Conservation (phyloP, 2,113 vertebrate genomes). For the Sturnira hondurensis region DNA sequence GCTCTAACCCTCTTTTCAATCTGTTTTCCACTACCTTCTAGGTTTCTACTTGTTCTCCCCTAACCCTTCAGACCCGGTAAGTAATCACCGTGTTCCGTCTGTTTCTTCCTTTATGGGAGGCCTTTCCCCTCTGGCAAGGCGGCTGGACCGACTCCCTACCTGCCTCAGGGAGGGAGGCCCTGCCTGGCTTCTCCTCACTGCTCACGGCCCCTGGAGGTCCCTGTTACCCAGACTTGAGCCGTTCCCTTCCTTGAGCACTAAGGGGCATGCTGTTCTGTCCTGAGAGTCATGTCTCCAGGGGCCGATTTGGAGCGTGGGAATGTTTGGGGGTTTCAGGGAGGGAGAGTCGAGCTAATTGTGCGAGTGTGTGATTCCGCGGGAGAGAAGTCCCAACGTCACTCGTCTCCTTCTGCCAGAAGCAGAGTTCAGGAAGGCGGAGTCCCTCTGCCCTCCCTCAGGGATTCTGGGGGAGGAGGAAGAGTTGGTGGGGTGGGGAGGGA, state of each 20-base stretch:
- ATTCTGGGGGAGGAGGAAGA: neutral
- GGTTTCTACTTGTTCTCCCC: conserved; percentile 97
- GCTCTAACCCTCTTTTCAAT: neutral
- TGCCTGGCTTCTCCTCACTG: neutral
- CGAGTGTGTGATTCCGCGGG: neutral
- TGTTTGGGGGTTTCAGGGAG: neutral
- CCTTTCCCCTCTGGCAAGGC: neutral
- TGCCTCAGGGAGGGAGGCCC: neutral
- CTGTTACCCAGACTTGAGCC: neutral
- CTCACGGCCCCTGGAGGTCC: neutral
- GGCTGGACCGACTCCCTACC: neutral
- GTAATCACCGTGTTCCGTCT: conserved; percentile 56
- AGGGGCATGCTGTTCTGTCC: neutral
- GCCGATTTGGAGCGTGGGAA: neutral
- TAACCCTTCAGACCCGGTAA: conserved; percentile 92
- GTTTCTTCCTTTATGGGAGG: neutral
- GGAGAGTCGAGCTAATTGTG: neutral
- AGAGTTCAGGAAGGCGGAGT: neutral
- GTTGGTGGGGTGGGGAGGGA: fast-evolving
- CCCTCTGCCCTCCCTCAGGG: neutral
- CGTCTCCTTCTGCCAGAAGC: neutral
- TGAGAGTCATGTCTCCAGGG: neutral
- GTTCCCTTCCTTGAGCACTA: fast-evolving
- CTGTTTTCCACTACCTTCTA: conserved; percentile 64
- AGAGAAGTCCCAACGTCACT: neutral